Conservation (phyloP, 1,140 invertebrate genomes). For the Dryas iulia region DNA sequence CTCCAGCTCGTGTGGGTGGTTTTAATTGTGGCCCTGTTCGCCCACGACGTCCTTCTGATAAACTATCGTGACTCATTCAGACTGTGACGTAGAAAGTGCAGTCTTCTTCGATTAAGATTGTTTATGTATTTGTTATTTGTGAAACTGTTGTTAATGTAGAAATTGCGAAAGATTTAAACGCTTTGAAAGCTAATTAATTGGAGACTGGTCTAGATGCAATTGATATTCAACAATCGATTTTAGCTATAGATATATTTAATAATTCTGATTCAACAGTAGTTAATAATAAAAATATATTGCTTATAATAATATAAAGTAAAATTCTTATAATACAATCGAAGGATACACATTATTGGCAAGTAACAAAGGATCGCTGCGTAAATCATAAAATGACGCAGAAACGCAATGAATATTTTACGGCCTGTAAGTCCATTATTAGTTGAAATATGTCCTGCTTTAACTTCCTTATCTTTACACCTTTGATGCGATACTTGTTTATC, state of each 20-base stretch:
- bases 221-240: not conserved
- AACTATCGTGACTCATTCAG: slow-evolving; percentile 40
- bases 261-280: no score
- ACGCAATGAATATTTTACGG: slow-evolving; percentile 30
- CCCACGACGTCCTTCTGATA: slow-evolving; percentile 37
- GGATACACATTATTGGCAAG: not conserved
- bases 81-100: slow-evolving; percentile 35
- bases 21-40: slow-evolving; percentile 44
- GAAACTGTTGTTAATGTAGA: not conserved
- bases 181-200: not conserved
- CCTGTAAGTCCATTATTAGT: slow-evolving; percentile 26
- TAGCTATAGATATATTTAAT: not conserved
- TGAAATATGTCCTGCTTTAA: slow-evolving; percentile 27
- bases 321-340: not conserved
- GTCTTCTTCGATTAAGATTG: slow-evolving; percentile 25
- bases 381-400: slow-evolving; percentile 26
- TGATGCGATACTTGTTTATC: slow-evolving; percentile 13
- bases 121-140: slow-evolving; percentile 13
- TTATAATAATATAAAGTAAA: no score
- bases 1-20: slow-evolving; percentile 32
- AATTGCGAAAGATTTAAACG: not conserved
- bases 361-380: slow-evolving; percentile 8
- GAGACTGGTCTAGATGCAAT: not conserved
- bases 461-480: slow-evolving; percentile 24
- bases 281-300: not conserved